Conservation (phyloP, 53 echinoderm and acorn worm genomes). For the Luidia sarsii region DNA sequence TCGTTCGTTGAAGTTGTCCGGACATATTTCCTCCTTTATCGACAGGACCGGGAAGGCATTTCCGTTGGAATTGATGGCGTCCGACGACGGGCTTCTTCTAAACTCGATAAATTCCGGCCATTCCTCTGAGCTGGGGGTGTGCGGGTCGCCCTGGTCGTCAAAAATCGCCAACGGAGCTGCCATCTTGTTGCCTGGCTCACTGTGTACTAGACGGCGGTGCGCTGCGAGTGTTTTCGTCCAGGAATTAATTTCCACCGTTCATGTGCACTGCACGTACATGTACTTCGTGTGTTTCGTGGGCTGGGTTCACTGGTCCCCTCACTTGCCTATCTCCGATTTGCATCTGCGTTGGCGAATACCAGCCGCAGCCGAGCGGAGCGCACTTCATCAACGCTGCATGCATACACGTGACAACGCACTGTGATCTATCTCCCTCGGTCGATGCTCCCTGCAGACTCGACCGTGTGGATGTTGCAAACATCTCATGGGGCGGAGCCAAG, state of each 20-base stretch:
- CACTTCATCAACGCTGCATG: no score
- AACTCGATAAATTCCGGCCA: conserved; percentile 99
- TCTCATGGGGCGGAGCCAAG: no score
- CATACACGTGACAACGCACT: no score
- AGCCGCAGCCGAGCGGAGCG: no score
- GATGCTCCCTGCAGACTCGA: no score
- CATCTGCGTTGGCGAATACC: no score
- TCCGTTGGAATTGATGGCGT: conserved; percentile 93
- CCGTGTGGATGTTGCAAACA: no score
- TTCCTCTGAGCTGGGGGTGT: conserved; percentile 77
- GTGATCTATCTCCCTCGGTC: no score
- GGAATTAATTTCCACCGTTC: no score
- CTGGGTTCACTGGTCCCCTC: conserved; percentile 19
- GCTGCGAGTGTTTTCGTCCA: background rate
- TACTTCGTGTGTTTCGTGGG: background rate
- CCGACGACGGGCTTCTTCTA: conserved; percentile 82
- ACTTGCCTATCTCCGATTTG: no score
- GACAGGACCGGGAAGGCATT: conserved; percentile 86
- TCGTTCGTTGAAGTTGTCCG: conserved; percentile 97
- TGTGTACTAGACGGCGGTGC: no score
- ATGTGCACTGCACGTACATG: no score
- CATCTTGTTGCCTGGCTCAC: conserved; percentile 73
- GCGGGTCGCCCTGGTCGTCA: conserved; percentile 87
- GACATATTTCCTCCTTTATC: conserved; percentile 91
- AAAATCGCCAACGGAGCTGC: conserved; percentile 97